Base-by-base conservation (phyloP, 2,888 invertebrate genomes). In the Morpho helenor region DNA sequence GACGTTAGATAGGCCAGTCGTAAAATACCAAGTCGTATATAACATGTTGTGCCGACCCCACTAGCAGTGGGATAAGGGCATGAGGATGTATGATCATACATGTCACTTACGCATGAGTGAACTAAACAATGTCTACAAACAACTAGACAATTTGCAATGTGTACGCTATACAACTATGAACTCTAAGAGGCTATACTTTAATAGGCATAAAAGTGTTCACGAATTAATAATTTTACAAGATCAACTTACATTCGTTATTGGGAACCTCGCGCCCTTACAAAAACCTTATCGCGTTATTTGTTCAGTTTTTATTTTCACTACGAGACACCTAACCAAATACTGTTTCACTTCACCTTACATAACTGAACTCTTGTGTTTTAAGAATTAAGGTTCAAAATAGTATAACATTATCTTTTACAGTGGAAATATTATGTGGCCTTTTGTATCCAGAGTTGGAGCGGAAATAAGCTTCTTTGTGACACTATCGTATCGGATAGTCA, bases 401-500 rank as follows among this genome's bases (percentile, higher is more conserved):
- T 49, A 48, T 63, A 54, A 43, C 52, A 52, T 60, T 47, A 62
- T 58, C 43, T 65, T 72, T 67, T 62, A 50, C 59, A 66, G 57
- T 68, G 65, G 76, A 73, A 71, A 74, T 71, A 70, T 69, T 74
- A 74, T 74, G 69, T 77, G 74, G 82, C 73, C 73, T 75, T 79
- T 77, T 82, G 74, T 79, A 75, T 75, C 72, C 72, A 73, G 74
- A 78, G 76, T 79, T 71, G 75, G 81, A 83, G 75, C 87, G 89
- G 89, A 90, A 89, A 89, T 88, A 88, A 87, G 87, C 82, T 83
- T 77, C 88, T 88, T 89, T 90, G 89, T 88, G 79, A 79, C 87
- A 85, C 86, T 80, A 84, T 85, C 82, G 84, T 78, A 83, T 86
- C 80, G 84, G 78, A 82, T 87, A 82, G 87, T 82, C 82, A 84